phyloP scores from a whole-genome alignment of 30 jellyfish, hydroid and myxozoan species.

The Aurelia coerulea region DNA sequence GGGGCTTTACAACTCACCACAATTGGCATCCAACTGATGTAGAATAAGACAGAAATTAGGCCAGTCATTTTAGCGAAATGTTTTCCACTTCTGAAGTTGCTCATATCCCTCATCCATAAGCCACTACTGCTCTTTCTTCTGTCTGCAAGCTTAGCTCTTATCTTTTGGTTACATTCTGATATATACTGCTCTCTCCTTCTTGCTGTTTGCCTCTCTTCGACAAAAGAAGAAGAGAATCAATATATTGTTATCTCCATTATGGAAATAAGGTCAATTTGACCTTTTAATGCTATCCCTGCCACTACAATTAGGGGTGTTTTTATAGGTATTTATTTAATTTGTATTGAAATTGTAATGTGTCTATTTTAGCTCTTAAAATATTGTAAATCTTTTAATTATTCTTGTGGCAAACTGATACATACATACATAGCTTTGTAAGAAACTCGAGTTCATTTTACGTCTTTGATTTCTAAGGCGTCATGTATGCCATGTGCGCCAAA shows the following conservation, averaged over 20 bases:
- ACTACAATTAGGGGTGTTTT: too few species aligned
- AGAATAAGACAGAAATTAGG: conserved; percentile 42
- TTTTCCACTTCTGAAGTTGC: conserved; percentile 28
- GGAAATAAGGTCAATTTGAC: too few species aligned
- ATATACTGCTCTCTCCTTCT: conserved; percentile 8
- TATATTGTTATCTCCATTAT: neutral
- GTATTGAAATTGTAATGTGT: too few species aligned
- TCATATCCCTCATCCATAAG: conserved; percentile 39
- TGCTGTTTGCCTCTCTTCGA: conserved; percentile 16
- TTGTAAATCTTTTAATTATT: too few species aligned
- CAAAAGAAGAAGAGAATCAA: neutral
- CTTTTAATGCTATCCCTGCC: too few species aligned
- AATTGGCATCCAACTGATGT: conserved; percentile 77
- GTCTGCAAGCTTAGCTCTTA: conserved; percentile 8
- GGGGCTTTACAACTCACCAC: conserved; percentile 45
- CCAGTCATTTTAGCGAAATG: conserved; percentile 65
- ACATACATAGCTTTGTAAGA: too few species aligned
- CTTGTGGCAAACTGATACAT: too few species aligned
- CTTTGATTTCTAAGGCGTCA: too few species aligned
- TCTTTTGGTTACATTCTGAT: neutral
- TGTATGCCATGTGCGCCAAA: too few species aligned
- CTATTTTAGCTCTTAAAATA: too few species aligned
- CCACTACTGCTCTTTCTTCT: conserved; percentile 75
- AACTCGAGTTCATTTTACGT: too few species aligned
- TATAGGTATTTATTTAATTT: too few species aligned